phyloP scores from a whole-genome alignment of 2,113 vertebrate genomes.

The Sander lucioperca region DNA sequence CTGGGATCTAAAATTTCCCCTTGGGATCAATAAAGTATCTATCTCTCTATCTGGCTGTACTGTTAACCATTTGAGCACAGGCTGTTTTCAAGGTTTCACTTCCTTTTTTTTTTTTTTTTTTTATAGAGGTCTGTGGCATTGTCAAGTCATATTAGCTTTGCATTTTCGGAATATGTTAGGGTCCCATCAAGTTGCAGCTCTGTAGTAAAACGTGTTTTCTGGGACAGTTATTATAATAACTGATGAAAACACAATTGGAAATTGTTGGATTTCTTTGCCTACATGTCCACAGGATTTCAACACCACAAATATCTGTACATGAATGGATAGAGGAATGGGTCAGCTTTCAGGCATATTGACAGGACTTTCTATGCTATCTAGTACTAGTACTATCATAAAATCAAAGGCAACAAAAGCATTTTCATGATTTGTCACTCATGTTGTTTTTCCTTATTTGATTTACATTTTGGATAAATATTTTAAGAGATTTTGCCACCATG shows the following conservation, averaged over 20 bases:
- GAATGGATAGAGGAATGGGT: background rate
- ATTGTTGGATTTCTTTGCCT: background rate
- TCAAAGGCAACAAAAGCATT: background rate
- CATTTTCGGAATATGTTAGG: background rate
- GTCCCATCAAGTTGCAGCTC: background rate
- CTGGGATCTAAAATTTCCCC: too few relatives aligned
- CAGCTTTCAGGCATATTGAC: background rate
- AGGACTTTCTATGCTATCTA: too few relatives aligned
- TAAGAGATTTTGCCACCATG: background rate
- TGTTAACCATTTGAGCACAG: conserved; percentile 38
- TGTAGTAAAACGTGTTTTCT: background rate
- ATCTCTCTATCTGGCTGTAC: background rate
- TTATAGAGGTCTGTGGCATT: conserved; percentile 17
- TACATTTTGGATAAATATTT: background rate
- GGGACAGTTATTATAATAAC: background rate
- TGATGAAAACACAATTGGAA: background rate
- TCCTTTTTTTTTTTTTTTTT: background rate
- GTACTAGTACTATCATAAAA: background rate
- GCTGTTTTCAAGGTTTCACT: conserved; percentile 14
- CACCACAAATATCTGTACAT: background rate
- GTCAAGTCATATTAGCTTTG: background rate
- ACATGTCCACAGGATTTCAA: too few relatives aligned
- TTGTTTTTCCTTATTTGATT: background rate
- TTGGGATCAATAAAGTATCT: too few relatives aligned
- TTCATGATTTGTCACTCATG: background rate